phyloP scores from a whole-genome alignment of 1,140 invertebrate genomes.

The Zaprionus kolodkinae region DNA sequence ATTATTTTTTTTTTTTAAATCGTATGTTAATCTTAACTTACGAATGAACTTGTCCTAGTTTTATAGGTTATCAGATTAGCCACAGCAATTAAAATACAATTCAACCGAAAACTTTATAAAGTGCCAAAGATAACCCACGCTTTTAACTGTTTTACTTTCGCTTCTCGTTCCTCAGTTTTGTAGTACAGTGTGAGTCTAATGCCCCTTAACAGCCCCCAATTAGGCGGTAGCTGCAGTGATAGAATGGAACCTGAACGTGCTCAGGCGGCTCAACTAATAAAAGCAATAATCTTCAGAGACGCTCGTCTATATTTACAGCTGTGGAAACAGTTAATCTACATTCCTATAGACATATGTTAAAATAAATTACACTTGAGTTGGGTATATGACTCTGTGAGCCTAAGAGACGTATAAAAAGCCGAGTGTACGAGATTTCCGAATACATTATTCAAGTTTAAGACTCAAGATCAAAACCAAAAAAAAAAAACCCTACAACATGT shows the following conservation, averaged over 20 bases:
- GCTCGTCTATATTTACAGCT: conserved; percentile 18
- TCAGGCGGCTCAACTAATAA: conserved; percentile 16
- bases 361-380: conserved; percentile 56
- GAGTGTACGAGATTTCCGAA: background rate
- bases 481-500: conserved; percentile 45
- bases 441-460: conserved; percentile 17
- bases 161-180: background rate
- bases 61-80: background rate
- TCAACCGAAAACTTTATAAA: background rate
- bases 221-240: conserved; percentile 27
- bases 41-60: background rate
- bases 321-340: conserved; percentile 27
- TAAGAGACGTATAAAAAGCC: conserved; percentile 52
- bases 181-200: background rate
- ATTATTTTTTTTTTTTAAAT: background rate
- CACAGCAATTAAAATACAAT: background rate
- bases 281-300: conserved; percentile 20
- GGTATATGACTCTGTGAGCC: conserved; percentile 15
- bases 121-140: background rate
- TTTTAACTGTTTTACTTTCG: background rate
- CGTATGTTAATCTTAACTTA: background rate
- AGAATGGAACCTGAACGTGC: conserved; percentile 9
- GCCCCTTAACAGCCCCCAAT: conserved; percentile 10
- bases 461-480: conserved; percentile 20
- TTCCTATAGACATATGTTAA: conserved; percentile 20